Evolutionary conservation across 1,140 invertebrate genomes (phyloP), one percentile per base, ranked within the genome.

Genomic region (Drosophila teissieri): DNA sequence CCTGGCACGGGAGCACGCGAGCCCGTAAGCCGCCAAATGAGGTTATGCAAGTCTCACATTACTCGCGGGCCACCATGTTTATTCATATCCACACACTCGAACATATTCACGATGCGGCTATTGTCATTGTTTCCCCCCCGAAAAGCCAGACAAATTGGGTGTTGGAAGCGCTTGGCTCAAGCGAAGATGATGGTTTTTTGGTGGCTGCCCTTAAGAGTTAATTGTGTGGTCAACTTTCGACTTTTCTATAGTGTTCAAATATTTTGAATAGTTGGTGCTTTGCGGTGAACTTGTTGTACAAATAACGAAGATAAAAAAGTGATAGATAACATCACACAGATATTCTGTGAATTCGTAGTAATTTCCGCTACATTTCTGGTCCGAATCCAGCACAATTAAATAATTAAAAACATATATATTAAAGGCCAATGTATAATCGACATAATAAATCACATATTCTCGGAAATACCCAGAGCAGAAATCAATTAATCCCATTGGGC

Each of bases 31-130:
- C 78, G 12, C 73, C 61, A 86, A 86, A 74, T 78, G 60, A 78
- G 76, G 73, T 85, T 85, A 85, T 86, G 73, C 70, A 85, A 85
- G 81, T 34, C 44, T 64, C 44, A 64, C 78, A 70, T 55, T 57
- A 70, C 55, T 57, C 67, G 65, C 67, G 67, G 65, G 67, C 51
- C 64, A 49, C 40, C 48, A 85, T 85, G 78, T 86, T 81, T 85
- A 85, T 85, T 85, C 82, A 85, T 86, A 78, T 82, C 44, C 52
- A 60, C 37, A 73, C 61, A 62, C 40, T 74, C 70, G 62, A 69
- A 44, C 49, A 63, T 73, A 65, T 68, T 57, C 62, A 60, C 67
- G 45, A 51, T 61, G 45, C 27, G 46, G 62, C 58, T 48, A 40
- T 24, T 70, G 37, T 56, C 31, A 70, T 40, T 44, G 45, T 62